Conservation (phyloP, 92 coral and sea anemone species). For the Scolanthus callimorphus region DNA sequence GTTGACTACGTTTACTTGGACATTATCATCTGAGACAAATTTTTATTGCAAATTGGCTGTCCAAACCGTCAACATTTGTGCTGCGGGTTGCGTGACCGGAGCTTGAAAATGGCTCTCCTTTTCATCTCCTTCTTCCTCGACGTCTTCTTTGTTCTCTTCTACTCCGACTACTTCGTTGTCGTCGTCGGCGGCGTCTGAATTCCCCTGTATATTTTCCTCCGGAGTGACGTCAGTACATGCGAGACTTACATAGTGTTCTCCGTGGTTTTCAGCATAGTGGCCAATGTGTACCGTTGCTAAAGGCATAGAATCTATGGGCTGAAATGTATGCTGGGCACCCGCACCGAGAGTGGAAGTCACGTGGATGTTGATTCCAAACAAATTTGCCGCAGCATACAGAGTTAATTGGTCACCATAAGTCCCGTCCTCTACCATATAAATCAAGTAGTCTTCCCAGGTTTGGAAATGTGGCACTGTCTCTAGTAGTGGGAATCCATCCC, state of each 20-base stretch:
- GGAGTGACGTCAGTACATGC: not conserved
- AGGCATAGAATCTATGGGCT: not conserved
- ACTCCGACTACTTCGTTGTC: no score
- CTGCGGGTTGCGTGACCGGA: no score
- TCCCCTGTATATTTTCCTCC: no score
- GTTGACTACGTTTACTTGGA: no score
- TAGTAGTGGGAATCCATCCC: conserved; percentile 30
- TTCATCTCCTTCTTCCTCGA: no score
- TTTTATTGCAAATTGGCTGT: no score
- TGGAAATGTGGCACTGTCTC: conserved; percentile 10
- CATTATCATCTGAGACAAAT: no score
- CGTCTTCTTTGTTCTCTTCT: no score
- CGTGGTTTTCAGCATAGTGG: conserved; percentile 38
- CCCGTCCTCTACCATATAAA: conserved; percentile 9
- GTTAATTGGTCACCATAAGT: conserved; percentile 33
- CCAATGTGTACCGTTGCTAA: conserved; percentile 15
- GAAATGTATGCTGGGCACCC: conserved; percentile 24
- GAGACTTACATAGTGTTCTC: conserved; percentile 41
- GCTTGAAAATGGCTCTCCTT: no score
- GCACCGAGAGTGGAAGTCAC: no score
- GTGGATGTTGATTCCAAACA: conserved; percentile 19
- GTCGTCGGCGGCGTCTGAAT: not conserved
- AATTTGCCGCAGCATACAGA: conserved; percentile 27
- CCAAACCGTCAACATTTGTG: no score
- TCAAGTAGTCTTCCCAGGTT: conserved; percentile 31